Base-by-base conservation (phyloP, 2,888 invertebrate genomes). In the Coenonympha arcania region DNA sequence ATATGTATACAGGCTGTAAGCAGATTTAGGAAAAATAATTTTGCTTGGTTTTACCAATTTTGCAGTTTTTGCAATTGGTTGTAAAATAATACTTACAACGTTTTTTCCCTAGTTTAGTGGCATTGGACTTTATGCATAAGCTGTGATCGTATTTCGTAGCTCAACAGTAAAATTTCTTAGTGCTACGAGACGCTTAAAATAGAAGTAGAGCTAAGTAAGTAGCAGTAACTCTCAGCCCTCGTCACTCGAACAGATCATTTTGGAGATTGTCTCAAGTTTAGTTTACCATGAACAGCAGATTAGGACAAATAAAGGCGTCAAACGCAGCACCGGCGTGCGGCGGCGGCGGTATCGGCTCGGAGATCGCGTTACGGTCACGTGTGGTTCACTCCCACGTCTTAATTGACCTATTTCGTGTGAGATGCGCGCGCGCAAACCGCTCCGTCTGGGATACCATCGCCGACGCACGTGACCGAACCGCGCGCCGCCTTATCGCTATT, bases 351-450 rank as follows among this genome's bases (percentile, higher is more conserved):
- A 79, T 82, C 79, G 58, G 58, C 55, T 48, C 61, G 52, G 59
- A 51, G 71, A 83, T 82, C 83, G 79, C 81, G 84, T 80, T 75
- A 79, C 82, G 79, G 83, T 85, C 86, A 85, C 84, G 86, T 79
- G 68, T 67, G 66, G 58, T 70, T 63, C 84, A 81, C 85, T 83
- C 84, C 84, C 84, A 84, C 86, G 84, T 83, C 82, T 79, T 85
- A 85, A 86, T 86, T 83, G 85, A 84, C 83, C 85, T 71, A 82
- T 82, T 86, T 84, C 79, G 82, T 82, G 82, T 83, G 75, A 79
- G 78, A 77, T 75, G 80, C 72, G 71, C 77, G 73, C 73, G 72
- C 73, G 72, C 65, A 64, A 69, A 58, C 62, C 65, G 66, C 69
- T 65, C 75, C 73, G 69, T 79, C 66, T 70, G 74, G 85, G 85